Conservation (phyloP, 2,888 invertebrate genomes). For the Geophilus truncorum region DNA sequence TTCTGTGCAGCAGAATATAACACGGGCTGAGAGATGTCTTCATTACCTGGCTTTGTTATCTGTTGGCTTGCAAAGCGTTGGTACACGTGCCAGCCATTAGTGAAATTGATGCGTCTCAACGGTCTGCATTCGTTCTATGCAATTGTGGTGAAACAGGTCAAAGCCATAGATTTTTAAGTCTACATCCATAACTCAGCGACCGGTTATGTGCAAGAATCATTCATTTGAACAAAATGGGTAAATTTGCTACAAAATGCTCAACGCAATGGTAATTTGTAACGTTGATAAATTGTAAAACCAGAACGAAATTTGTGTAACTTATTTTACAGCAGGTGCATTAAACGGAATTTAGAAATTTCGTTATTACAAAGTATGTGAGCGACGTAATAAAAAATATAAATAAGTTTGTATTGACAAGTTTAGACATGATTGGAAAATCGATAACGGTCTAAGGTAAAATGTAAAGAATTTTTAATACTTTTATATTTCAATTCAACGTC, state of each 20-base stretch:
- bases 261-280: not conserved
- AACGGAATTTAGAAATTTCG: not conserved
- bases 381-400: too few relatives aligned
- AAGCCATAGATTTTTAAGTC: constrained; percentile 15
- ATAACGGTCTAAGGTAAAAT: not conserved
- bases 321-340: too few relatives aligned
- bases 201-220: not conserved
- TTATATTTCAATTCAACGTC: too few relatives aligned
- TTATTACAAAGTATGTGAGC: too few relatives aligned
- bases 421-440: not conserved
- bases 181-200: not conserved
- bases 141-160: constrained; percentile 20
- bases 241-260: not conserved
- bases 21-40: not conserved
- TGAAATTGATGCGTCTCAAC: constrained; percentile 11
- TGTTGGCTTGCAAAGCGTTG: not conserved
- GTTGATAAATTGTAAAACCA: not conserved
- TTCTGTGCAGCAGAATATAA: not conserved
- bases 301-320: not conserved
- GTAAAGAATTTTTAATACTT: too few relatives aligned
- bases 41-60: constrained; percentile 20
- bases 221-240: not conserved
- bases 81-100: constrained; percentile 14
- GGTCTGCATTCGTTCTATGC: constrained; percentile 11
- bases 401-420: not conserved